Percentiles rank a stretch among this genome's conserved stretches.
Conservation (phyloP, 2,888 invertebrate species). For the Gonocerus acuteangulatus region DNA sequence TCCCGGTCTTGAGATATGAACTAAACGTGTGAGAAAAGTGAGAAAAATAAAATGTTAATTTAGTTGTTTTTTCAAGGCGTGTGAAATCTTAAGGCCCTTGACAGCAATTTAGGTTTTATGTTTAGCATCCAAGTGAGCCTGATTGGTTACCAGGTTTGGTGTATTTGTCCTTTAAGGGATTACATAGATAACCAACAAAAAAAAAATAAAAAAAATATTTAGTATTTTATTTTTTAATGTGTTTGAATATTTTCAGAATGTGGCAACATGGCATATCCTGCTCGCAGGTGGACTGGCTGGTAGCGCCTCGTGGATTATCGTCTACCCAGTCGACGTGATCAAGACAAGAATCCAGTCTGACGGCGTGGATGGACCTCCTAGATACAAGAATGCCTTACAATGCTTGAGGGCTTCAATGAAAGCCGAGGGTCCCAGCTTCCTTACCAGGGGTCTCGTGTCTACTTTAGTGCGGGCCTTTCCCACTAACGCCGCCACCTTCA, state of each 20-base stretch:
- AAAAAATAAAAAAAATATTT: no score
- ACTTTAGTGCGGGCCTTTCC: slow-evolving; percentile 83
- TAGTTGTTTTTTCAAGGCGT: no score
- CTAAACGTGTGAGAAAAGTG: no score
- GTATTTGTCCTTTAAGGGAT: no score
- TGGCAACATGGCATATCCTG: slow-evolving; percentile 59
- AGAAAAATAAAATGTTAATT: no score
- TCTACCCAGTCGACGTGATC: slow-evolving; percentile 83
- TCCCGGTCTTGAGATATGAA: no score
- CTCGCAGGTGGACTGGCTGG: slow-evolving; percentile 82
- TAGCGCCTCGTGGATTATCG: slow-evolving; percentile 71
- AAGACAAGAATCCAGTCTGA: slow-evolving; percentile 76
- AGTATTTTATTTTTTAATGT: no score
- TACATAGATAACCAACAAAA: no score
- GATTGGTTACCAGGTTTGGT: no score
- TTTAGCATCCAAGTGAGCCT: no score
- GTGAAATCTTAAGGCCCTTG: no score
- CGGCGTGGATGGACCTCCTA: not conserved
- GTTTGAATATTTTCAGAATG: slow-evolving; percentile 34
- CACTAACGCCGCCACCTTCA: slow-evolving; percentile 85
- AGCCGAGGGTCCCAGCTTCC: slow-evolving; percentile 55
- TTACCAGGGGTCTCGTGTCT: slow-evolving; percentile 67
- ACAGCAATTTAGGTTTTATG: no score
- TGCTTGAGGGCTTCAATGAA: slow-evolving; percentile 63
- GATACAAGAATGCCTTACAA: slow-evolving; percentile 62